Base-by-base conservation (phyloP, 35 echinoderm and acorn worm genomes). In the Anneissia japonica region DNA sequence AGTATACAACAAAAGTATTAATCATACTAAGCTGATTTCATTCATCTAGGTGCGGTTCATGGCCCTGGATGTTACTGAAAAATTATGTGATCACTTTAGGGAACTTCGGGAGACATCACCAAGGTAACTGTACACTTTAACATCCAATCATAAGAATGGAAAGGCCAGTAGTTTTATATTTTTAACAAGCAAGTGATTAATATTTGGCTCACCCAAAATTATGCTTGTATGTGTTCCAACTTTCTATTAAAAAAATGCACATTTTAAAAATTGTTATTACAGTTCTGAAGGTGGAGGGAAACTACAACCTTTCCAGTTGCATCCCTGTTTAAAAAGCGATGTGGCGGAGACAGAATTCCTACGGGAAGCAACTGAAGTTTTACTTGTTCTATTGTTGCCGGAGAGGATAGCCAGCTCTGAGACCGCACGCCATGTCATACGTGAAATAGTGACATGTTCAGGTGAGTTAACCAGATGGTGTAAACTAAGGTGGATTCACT, bases 391-490 rank as follows among this genome's bases (percentile, higher is more conserved):
- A 4, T 76, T 98, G 37, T 73, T 93, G 3, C 95, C 95, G 0
- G 81, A 88, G 32, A 88, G 89, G 23, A 75, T 98, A 16, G 88
- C 91, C 36, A 89, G 86, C 10, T 98, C 85, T 35, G 89, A 93
- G 81, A 93, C 88, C 17, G 95, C 91, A 17, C 88, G 92, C 34
- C 91, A 98, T 64, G 85, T 98, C 14, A 72, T 98, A 0, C 84
- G 95, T 45, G 95, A 98, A 55, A 90, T 93, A 72, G 46, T 94
- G 30, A 93, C 95, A 21, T 98, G 91, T 35, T 79, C 85, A 89
- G 95, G 95, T 93, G 56, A 26, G 35, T n/a, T n/a, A n/a, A n/a
- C n/a, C n/a, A n/a, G n/a, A n/a, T n/a, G n/a, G n/a, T n/a, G n/a
- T n/a, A n/a, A n/a, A n/a, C n/a, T n/a, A n/a, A n/a, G n/a, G n/a